Percentiles rank a stretch among this genome's conserved stretches.
Evolutionary conservation across 35 echinoderm and acorn worm genomes (phyloP).

Genomic region (Patiria miniata): DNA sequence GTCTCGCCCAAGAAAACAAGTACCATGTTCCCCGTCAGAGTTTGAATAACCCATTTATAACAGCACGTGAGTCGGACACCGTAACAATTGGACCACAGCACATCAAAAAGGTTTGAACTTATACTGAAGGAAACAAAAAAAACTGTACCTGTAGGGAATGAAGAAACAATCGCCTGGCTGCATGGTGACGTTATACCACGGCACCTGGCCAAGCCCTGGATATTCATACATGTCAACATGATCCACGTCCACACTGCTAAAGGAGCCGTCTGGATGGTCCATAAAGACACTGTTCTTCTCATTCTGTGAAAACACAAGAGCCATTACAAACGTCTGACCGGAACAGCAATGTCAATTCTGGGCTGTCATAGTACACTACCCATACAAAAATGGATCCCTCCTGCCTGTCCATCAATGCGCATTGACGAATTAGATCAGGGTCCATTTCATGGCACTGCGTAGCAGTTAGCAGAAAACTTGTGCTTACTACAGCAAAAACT

Average conservation of each 20-base stretch:
- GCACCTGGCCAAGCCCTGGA: conserved; percentile 75
- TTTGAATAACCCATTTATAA: not conserved
- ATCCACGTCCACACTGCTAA: conserved; percentile 90
- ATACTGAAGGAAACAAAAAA: not conserved
- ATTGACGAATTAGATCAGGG: too few species aligned
- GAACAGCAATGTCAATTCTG: not conserved
- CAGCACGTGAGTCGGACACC: too few species aligned
- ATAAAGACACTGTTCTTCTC: conserved; percentile 52
- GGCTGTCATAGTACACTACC: not conserved
- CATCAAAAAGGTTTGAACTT: not conserved
- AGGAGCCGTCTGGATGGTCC: conserved; percentile 60
- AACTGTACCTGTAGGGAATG: conserved; percentile 94
- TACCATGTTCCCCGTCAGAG: too few species aligned
- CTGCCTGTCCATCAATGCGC: too few species aligned
- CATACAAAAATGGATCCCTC: too few species aligned
- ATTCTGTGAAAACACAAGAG: conserved; percentile 37
- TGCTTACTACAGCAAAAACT: too few species aligned
- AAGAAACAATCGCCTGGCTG: conserved; percentile 82
- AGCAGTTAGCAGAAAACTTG: too few species aligned
- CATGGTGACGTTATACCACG: conserved; percentile 96
- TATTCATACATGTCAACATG: conserved; percentile 83
- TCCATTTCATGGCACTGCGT: too few species aligned
- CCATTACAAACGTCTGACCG: not conserved
- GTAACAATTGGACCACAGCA: not conserved
- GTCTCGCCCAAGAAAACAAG: too few species aligned